Evolutionary conservation across 2,113 vertebrate genomes (phyloP), one percentile per base, ranked within the genome.

Genomic region (Serilophus lunatus): DNA sequence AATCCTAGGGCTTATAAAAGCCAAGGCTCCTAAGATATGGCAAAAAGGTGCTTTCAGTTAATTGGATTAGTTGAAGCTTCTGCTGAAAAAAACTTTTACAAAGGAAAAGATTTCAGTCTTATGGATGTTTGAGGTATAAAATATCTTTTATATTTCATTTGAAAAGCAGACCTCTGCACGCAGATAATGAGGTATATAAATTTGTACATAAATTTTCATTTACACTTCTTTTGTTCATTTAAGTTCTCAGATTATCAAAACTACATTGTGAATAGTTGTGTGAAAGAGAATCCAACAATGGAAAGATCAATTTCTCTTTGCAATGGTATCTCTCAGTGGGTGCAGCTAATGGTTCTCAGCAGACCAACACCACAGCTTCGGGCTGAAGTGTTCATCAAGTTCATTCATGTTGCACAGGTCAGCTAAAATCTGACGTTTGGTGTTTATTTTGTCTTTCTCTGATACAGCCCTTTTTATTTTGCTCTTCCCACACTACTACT

Each of bases 321-420:
- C 90, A 99, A 99, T 19, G 99, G 99, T 71, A 97, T 99, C 95
- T 99, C 99, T 92, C 99, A 99, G 97, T 99, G 99, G 99, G 99
- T 99, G 23, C 99, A 99, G 63, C 97, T 99, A 42, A 99, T 99
- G 99, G 99, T 99, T 93, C 98, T 99, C 89, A 99, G 99, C 94
- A 98, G 99, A 82, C 99, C 99, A 44, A 99, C 99, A 3, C 98
- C 99, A 14, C 99, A 99, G 96, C 98, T 99, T 83, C 98, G 99
- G 82, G 99, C 99, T 28, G 99, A 99, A 96, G 99, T 99, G 95
- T 99, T 99, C 97, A 98, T 98, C 95, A 99, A 99, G 96, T 99
- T 99, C 90, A 99, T 99, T 96, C 98, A 98, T 25, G 99, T 99
- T 84, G 99, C 99, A 40, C 98, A 99, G 98, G 99, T 99, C 96